These are phyloP conservation scores for Platerodrilus igneus DNA, from an alignment of 2,888 invertebrate genomes.

Conservation along the genomic window DNA sequence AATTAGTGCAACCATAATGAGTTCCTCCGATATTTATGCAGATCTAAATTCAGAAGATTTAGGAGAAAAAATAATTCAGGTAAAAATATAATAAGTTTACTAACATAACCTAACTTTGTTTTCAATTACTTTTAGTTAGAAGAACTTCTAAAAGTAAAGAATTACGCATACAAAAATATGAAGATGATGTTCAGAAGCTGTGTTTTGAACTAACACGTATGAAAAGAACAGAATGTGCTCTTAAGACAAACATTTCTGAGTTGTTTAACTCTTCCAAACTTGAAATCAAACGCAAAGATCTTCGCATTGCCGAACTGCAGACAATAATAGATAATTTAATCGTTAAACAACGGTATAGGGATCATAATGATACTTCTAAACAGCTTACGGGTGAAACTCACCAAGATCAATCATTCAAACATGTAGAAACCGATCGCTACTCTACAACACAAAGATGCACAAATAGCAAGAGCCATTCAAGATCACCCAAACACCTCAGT, in stretches of 20 bases:
- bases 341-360: too few relatives aligned
- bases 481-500: too few relatives aligned
- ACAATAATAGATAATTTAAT: constrained; percentile 40
- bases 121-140: constrained; percentile 37
- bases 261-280: constrained; percentile 49
- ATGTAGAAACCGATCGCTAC: too few relatives aligned
- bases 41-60: constrained; percentile 42
- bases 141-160: constrained; percentile 33
- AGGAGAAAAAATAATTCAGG: constrained; percentile 33
- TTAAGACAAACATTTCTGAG: constrained; percentile 48
- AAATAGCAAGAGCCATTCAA: too few relatives aligned
- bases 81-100: constrained; percentile 24
- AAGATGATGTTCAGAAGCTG: constrained; percentile 36
- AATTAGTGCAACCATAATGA: too few relatives aligned
- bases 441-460: too few relatives aligned
- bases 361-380: too few relatives aligned
- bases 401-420: too few relatives aligned
- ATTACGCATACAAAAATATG: constrained; percentile 33
- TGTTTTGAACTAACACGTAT: constrained; percentile 33
- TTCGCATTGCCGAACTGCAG: constrained; percentile 46
- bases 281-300: constrained; percentile 51
- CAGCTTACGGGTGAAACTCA: too few relatives aligned
- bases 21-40: constrained; percentile 44
- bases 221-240: constrained; percentile 38
- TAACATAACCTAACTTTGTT: constrained; percentile 22